phyloP scores from a whole-genome alignment of 2,113 vertebrate genomes.

The Grammomys surdaster region DNA sequence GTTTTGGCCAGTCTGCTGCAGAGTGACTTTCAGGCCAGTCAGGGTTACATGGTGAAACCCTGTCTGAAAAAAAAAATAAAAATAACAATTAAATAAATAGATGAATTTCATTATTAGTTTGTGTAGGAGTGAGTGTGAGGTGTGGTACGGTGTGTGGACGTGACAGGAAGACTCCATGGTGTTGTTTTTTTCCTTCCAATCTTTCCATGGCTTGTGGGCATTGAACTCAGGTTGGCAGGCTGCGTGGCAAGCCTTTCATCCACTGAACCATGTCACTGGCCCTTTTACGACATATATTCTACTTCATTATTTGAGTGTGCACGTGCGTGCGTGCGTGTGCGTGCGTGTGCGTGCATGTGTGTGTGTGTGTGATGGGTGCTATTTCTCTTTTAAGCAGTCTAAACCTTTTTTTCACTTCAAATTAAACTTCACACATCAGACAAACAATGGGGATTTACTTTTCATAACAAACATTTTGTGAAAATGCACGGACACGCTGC shows the following conservation, averaged over 20 bases:
- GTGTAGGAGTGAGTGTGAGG: background rate
- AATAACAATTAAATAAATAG: background rate
- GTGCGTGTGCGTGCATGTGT: background rate
- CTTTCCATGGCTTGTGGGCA: no score
- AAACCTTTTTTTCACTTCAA: conserved; percentile 47
- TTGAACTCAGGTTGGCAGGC: background rate
- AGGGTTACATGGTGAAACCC: background rate
- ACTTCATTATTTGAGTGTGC: background rate
- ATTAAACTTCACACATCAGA: conserved; percentile 14
- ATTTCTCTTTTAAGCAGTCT: background rate
- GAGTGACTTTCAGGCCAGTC: background rate
- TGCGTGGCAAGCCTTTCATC: background rate
- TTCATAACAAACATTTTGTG: background rate
- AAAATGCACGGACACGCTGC: conserved; percentile 41
- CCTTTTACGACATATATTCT: background rate
- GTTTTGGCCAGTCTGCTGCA: background rate
- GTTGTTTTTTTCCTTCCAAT: background rate
- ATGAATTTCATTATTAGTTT: background rate
- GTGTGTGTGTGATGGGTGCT: no score
- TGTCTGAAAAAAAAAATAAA: background rate
- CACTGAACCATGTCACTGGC: background rate
- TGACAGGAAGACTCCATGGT: no score
- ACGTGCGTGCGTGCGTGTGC: no score
- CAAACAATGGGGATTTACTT: conserved; percentile 31
- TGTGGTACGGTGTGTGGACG: background rate